phyloP scores from a whole-genome alignment of 2,888 invertebrate species.

The Bembecia ichneumoniformis region DNA sequence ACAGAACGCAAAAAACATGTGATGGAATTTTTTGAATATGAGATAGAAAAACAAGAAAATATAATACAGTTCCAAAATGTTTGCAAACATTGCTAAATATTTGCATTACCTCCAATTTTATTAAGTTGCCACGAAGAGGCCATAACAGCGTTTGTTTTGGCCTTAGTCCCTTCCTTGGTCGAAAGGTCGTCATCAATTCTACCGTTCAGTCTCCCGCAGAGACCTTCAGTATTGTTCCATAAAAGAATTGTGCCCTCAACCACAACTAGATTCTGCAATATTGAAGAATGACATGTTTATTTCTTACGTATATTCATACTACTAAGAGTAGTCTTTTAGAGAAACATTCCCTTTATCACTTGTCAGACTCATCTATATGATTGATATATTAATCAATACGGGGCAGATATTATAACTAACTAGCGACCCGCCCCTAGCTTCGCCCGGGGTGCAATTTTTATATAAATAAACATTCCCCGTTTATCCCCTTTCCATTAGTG shows the following conservation, averaged over 20 bases:
- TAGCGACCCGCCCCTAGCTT: too few species aligned
- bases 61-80: too few species aligned
- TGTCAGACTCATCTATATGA: background rate
- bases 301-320: background rate
- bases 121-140: slow-evolving; percentile 75
- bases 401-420: background rate
- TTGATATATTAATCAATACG: background rate
- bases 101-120: slow-evolving; percentile 58
- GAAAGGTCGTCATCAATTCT: slow-evolving; percentile 78
- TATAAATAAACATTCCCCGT: too few species aligned
- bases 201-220: slow-evolving; percentile 86
- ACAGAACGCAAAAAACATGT: too few species aligned
- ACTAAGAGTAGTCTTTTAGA: background rate
- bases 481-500: too few species aligned
- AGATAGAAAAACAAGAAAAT: too few species aligned
- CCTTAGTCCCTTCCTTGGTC: slow-evolving; percentile 71
- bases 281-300: background rate
- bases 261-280: slow-evolving; percentile 73
- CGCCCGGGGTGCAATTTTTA: too few species aligned
- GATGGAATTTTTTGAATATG: too few species aligned
- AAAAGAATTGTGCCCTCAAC: slow-evolving; percentile 77
- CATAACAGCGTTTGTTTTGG: slow-evolving; percentile 58
- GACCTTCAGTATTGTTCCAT: slow-evolving; percentile 85
- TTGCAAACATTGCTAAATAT: too few species aligned
- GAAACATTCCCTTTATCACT: background rate